Conservation (phyloP, 2,797 vertebrate genomes). For the Mus caroli region DNA sequence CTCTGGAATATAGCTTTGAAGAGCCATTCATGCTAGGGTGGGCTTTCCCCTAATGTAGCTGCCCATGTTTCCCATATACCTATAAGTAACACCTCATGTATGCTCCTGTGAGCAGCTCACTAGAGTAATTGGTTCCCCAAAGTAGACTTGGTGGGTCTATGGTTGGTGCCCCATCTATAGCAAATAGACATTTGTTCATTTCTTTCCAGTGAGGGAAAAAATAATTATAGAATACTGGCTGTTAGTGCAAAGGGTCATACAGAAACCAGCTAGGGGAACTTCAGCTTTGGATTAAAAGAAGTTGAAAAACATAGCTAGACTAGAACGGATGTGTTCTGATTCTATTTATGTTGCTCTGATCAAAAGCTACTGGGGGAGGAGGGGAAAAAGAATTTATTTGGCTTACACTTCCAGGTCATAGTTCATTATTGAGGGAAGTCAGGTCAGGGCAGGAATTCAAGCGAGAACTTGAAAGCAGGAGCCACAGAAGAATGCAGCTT, state of each 20-base stretch:
- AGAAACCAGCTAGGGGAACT: not conserved
- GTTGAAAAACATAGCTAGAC: not conserved
- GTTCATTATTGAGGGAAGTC: not conserved
- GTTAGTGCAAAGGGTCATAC: not conserved
- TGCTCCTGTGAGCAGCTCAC: not conserved
- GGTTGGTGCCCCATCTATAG: not conserved
- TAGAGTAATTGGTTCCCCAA: not conserved
- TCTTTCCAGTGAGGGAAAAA: not conserved
- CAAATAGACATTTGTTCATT: not conserved
- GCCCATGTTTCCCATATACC: not conserved
- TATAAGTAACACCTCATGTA: not conserved
- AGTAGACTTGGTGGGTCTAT: not conserved
- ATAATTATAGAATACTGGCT: not conserved
- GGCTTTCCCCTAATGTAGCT: not conserved
- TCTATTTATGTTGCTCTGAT: not conserved
- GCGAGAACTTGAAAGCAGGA: not conserved
- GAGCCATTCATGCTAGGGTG: not conserved
- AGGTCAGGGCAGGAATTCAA: not conserved
- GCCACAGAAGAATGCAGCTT: not conserved
- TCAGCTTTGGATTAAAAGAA: constrained; percentile 15
- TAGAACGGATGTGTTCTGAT: not conserved
- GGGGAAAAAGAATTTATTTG: not conserved
- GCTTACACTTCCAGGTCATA: not conserved
- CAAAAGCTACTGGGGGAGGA: not conserved
- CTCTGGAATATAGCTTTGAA: no score